A percentile compares a stretch with the other conserved stretches of the same genome.
These are phyloP conservation scores for Ophion obscuratus DNA, from an alignment of 2,888 invertebrate species.

Conservation along the genomic window DNA sequence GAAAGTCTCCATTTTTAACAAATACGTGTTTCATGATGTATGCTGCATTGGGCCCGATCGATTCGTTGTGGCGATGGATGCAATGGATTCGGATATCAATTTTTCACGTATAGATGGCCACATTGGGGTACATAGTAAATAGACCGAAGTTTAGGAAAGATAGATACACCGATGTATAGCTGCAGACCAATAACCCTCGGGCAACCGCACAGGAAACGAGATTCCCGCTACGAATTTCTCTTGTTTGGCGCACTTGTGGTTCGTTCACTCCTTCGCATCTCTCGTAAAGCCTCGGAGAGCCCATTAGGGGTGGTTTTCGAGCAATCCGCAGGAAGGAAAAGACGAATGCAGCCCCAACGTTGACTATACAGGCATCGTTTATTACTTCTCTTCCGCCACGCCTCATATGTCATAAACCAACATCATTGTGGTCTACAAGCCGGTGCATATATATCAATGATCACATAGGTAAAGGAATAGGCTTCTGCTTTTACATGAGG, in stretches of 20 bases:
- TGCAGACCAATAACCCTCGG: neutral
- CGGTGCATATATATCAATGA: too few relatives aligned
- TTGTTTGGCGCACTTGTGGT: conserved; percentile 30
- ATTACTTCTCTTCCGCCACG: conserved; percentile 14
- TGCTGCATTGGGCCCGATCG: too few relatives aligned
- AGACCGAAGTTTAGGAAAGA: neutral
- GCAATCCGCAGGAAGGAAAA: conserved; percentile 46
- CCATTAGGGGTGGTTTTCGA: conserved; percentile 41
- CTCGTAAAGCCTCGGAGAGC: conserved; percentile 62
- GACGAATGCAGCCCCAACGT: conserved; percentile 9
- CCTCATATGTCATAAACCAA: neutral
- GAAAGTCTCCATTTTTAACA: too few relatives aligned
- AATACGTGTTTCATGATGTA: too few relatives aligned
- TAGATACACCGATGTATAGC: neutral
- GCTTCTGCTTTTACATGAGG: neutral
- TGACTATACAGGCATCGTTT: conserved; percentile 4
- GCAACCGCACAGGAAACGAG: neutral
- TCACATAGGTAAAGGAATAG: too few relatives aligned
- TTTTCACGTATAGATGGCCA: too few relatives aligned
- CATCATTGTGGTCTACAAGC: too few relatives aligned
- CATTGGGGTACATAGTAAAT: too few relatives aligned
- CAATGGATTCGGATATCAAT: too few relatives aligned
- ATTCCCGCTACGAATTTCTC: conserved; percentile 48
- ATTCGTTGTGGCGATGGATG: too few relatives aligned
- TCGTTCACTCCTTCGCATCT: conserved; percentile 34